These are phyloP conservation scores for Psylliodes chrysocephalus DNA, from an alignment of 2,888 invertebrate genomes.

Conservation along the genomic window DNA sequence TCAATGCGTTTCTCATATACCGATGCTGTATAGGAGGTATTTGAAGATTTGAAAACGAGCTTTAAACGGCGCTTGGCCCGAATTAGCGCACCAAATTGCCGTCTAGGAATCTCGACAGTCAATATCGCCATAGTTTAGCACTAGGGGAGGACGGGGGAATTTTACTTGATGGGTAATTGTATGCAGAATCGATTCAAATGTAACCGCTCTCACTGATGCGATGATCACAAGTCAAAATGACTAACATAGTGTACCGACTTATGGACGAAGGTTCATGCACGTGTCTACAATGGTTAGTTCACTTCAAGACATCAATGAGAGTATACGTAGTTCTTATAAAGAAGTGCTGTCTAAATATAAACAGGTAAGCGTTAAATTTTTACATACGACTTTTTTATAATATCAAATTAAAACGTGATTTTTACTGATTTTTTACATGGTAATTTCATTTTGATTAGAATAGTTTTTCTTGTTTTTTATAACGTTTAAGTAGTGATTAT, in stretches of 20 bases:
- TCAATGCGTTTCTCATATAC: too few relatives aligned
- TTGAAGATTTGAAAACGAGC: too few relatives aligned
- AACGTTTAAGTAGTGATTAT: neutral
- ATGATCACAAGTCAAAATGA: neutral
- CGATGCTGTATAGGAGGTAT: too few relatives aligned
- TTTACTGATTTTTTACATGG: neutral
- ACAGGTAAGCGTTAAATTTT: neutral
- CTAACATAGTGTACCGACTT: neutral
- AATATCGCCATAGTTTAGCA: too few relatives aligned
- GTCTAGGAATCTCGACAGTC: too few relatives aligned
- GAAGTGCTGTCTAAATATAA: neutral
- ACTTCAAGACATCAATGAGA: neutral
- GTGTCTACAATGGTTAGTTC: neutral
- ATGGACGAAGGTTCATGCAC: neutral
- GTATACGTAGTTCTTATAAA: neutral
- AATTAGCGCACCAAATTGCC: too few relatives aligned
- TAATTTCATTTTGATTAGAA: neutral
- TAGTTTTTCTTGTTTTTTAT: neutral
- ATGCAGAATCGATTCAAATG: neutral
- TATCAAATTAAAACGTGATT: neutral
- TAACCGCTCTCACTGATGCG: neutral
- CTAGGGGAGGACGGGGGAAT: neutral
- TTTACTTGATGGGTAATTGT: neutral
- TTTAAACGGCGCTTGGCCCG: too few relatives aligned
- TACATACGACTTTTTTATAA: neutral